phyloP scores from a whole-genome alignment of 2,888 invertebrate genomes.

The Trissoscelio sp. region DNA sequence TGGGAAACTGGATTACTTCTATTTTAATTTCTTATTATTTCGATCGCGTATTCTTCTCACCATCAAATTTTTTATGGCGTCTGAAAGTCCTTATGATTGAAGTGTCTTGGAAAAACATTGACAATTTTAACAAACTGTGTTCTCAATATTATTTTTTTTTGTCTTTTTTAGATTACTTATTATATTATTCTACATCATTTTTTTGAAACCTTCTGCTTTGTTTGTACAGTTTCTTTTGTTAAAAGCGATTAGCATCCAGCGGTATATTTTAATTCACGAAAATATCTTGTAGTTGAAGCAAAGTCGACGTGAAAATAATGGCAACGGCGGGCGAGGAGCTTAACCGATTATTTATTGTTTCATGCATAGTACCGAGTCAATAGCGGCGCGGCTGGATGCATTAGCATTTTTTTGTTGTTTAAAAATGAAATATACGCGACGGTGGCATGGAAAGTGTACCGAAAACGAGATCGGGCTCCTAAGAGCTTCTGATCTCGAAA shows the following conservation, averaged over 20 bases:
- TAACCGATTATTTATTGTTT: slow-evolving; percentile 81
- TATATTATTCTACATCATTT: too few species aligned
- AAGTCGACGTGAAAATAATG: slow-evolving; percentile 78
- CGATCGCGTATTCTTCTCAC: neutral
- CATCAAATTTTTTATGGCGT: slow-evolving; percentile 10
- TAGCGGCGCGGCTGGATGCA: slow-evolving; percentile 77
- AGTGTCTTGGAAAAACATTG: too few species aligned
- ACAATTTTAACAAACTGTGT: too few species aligned
- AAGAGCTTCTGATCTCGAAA: slow-evolving; percentile 81
- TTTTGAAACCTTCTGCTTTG: too few species aligned
- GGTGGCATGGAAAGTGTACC: slow-evolving; percentile 76
- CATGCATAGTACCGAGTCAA: slow-evolving; percentile 78
- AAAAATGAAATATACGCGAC: slow-evolving; percentile 83
- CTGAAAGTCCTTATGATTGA: neutral
- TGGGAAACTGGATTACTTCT: slow-evolving; percentile 50
- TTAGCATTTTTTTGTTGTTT: slow-evolving; percentile 84
- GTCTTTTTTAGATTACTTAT: neutral
- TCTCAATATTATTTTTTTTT: too few species aligned
- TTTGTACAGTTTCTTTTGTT: slow-evolving; percentile 10
- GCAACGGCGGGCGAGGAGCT: slow-evolving; percentile 75
- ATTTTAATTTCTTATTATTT: slow-evolving; percentile 61
- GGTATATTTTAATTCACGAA: slow-evolving; percentile 64
- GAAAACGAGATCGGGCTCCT: slow-evolving; percentile 73
- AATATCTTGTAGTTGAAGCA: slow-evolving; percentile 66
- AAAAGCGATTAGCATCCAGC: slow-evolving; percentile 55